These are phyloP conservation scores for Diplolepis rosae DNA, from an alignment of 2,888 invertebrate species.

Conservation along the genomic window DNA sequence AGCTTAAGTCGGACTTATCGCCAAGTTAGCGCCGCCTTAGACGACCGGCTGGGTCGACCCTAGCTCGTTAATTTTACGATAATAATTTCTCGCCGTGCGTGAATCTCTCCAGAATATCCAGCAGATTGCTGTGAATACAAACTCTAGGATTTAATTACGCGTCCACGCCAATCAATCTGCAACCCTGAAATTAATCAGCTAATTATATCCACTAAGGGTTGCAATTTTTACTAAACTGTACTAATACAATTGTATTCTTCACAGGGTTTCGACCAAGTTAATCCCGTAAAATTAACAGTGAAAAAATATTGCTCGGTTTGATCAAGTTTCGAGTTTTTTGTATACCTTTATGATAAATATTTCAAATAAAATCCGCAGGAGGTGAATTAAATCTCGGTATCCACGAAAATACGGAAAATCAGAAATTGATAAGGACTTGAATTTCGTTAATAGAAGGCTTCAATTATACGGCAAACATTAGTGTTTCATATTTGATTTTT, in stretches of 20 bases:
- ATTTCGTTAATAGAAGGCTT: too few species aligned
- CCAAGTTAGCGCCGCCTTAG: slow-evolving; percentile 28
- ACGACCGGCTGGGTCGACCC: slow-evolving; percentile 37
- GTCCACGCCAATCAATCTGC: slow-evolving; percentile 38
- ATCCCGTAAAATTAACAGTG: too few species aligned
- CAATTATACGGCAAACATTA: too few species aligned
- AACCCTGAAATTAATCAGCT: slow-evolving; percentile 35
- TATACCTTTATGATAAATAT: too few species aligned
- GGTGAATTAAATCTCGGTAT: too few species aligned
- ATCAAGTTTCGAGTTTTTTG: too few species aligned
- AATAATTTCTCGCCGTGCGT: slow-evolving; percentile 47
- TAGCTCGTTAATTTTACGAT: slow-evolving; percentile 45
- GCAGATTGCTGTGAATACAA: slow-evolving; percentile 31
- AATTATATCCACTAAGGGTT: background rate
- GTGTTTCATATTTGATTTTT: too few species aligned
- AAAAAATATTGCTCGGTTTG: too few species aligned
- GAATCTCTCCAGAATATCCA: slow-evolving; percentile 40
- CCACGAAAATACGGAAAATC: too few species aligned
- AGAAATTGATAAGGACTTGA: too few species aligned
- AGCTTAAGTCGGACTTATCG: slow-evolving; percentile 25
- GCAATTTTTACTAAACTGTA: background rate
- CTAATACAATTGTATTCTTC: background rate
- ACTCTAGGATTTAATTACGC: slow-evolving; percentile 44
- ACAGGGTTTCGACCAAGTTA: too few species aligned
- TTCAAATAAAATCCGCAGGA: too few species aligned